Conservation (phyloP, 2,797 vertebrate species). For the Micropoecilia bifurca region DNA sequence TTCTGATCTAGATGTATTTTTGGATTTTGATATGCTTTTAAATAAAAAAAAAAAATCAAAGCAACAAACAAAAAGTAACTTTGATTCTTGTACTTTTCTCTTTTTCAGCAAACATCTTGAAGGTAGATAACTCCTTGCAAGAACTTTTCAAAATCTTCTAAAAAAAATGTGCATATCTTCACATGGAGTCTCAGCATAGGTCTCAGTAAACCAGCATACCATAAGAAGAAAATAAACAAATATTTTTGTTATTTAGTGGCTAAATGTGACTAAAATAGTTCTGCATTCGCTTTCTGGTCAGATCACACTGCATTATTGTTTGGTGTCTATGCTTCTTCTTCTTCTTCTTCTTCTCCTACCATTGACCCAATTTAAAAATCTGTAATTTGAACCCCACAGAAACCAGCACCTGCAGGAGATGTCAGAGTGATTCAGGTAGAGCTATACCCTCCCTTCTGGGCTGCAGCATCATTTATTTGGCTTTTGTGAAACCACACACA, state of each 20-base stretch:
- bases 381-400: conserved; percentile 91
- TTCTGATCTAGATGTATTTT: background rate
- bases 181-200: conserved; percentile 10
- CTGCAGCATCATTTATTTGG: conserved; percentile 79
- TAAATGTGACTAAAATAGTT: conserved; percentile 10
- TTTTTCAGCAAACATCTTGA: background rate
- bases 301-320: conserved; percentile 72
- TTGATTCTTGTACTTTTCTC: background rate
- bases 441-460: conserved; percentile 81
- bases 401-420: conserved; percentile 91
- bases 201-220: background rate
- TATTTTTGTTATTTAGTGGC: conserved; percentile 32
- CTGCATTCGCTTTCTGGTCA: conserved; percentile 37
- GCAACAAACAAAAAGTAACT: background rate
- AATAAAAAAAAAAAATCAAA: background rate
- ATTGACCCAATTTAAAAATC: conserved; percentile 83
- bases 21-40: background rate
- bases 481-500: conserved; percentile 16
- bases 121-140: background rate
- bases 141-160: conserved; percentile 15
- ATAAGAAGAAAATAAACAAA: conserved; percentile 2
- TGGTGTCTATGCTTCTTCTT: conserved; percentile 81
- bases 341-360: conserved; percentile 78
- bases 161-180: conserved; percentile 5
- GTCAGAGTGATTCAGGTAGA: conserved; percentile 90